These are phyloP conservation scores for Gallinago solitaria DNA, from an alignment of 2,797 vertebrate genomes.

Conservation along the genomic window DNA sequence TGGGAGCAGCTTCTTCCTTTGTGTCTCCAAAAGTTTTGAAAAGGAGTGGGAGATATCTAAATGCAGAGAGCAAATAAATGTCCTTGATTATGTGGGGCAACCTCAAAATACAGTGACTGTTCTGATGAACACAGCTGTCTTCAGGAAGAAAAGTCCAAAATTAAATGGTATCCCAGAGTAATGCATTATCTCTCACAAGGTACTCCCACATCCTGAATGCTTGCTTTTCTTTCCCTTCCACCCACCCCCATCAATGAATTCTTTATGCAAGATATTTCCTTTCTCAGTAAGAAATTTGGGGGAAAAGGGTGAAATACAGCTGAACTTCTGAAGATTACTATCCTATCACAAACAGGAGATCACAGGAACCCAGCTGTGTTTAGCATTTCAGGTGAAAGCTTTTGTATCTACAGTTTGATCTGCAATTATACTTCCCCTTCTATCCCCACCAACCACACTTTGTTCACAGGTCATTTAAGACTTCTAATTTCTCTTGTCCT, in stretches of 20 bases:
- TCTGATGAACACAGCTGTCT: background rate
- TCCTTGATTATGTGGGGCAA: background rate
- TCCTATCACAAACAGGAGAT: background rate
- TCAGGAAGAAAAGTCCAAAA: background rate
- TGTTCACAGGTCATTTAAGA: background rate
- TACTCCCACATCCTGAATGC: fast-evolving
- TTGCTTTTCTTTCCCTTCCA: background rate
- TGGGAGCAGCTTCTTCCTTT: background rate
- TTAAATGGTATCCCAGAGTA: background rate
- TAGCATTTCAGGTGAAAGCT: background rate
- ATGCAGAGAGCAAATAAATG: background rate
- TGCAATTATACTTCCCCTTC: background rate
- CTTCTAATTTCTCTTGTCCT: background rate
- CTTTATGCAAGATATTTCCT: background rate
- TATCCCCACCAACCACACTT: background rate
- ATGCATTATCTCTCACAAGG: background rate
- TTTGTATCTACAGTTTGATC: background rate
- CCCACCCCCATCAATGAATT: background rate
- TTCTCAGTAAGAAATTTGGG: background rate
- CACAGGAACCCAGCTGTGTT: background rate
- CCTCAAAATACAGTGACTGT: background rate
- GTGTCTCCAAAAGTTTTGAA: background rate
- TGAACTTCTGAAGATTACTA: background rate
- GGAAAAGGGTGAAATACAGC: background rate
- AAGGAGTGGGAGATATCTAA: background rate